phyloP scores from a whole-genome alignment of 2,888 invertebrate species.

The Hesperia comma region DNA sequence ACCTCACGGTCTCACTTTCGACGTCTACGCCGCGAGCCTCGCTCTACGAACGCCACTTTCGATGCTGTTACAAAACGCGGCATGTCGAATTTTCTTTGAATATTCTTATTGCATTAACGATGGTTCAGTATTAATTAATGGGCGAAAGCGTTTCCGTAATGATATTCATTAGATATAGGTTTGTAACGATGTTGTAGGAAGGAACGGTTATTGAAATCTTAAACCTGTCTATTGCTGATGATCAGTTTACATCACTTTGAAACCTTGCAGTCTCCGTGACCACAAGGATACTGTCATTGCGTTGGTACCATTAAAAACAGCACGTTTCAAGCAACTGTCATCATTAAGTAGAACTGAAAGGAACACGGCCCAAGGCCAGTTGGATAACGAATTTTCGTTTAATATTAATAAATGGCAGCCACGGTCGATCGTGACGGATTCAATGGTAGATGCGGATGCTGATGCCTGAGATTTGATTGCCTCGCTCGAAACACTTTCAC shows the following conservation, averaged over 20 bases:
- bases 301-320: slow-evolving; percentile 68
- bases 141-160: slow-evolving; percentile 40
- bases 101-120: slow-evolving; percentile 55
- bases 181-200: slow-evolving; percentile 36
- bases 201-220: slow-evolving; percentile 17
- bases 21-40: slow-evolving; percentile 67
- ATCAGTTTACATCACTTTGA: slow-evolving; percentile 35
- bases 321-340: slow-evolving; percentile 78
- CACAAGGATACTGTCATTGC: slow-evolving; percentile 60
- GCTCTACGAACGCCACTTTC: slow-evolving; percentile 73
- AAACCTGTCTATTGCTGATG: slow-evolving; percentile 11
- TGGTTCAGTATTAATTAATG: slow-evolving; percentile 38
- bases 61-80: slow-evolving; percentile 76
- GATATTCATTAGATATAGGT: slow-evolving; percentile 6
- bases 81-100: slow-evolving; percentile 78
- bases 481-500: slow-evolving; percentile 67
- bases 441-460: slow-evolving; percentile 70
- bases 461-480: slow-evolving; percentile 56
- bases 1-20: slow-evolving; percentile 81
- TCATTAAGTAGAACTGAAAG: slow-evolving; percentile 82
- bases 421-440: slow-evolving; percentile 74
- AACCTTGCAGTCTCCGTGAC: slow-evolving; percentile 62
- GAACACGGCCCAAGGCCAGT: slow-evolving; percentile 77
- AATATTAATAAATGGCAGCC: slow-evolving; percentile 79
- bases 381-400: slow-evolving; percentile 83